Evolutionary conservation across 2,113 vertebrate species (phyloP).

Genomic region (Electrona antarctica): DNA sequence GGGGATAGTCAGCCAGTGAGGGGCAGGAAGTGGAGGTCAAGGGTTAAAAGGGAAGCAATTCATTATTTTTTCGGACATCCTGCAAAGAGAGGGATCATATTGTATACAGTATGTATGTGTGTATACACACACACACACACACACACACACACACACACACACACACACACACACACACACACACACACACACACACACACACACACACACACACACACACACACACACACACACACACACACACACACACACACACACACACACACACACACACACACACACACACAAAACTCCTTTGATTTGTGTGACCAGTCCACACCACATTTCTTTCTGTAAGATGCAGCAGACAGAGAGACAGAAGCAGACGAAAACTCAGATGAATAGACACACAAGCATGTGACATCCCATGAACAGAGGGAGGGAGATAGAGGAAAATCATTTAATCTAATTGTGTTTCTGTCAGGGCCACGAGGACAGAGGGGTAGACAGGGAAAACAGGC

Average conservation of each 20-base stretch:
- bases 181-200: no score
- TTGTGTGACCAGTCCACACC: conserved; percentile 19
- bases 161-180: no score
- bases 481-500: background rate
- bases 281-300: background rate
- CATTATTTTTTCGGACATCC: conserved; percentile 41
- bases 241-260: no score
- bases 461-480: background rate
- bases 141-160: no score
- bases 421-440: conserved; percentile 42
- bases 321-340: background rate
- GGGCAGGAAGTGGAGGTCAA: conserved; percentile 71
- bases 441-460: conserved; percentile 55
- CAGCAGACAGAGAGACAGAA: conserved; percentile 1
- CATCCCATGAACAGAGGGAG: conserved; percentile 54
- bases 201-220: no score
- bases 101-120: no score
- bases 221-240: no score
- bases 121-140: no score
- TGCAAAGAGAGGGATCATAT: conserved; percentile 19
- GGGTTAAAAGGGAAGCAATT: conserved; percentile 58
- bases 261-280: no score
- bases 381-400: conserved; percentile 54
- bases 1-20: conserved; percentile 15
- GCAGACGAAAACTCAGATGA: background rate